These are phyloP conservation scores for Holacanthella duospinosa DNA, from an alignment of 2,888 invertebrate species.

Conservation along the genomic window DNA sequence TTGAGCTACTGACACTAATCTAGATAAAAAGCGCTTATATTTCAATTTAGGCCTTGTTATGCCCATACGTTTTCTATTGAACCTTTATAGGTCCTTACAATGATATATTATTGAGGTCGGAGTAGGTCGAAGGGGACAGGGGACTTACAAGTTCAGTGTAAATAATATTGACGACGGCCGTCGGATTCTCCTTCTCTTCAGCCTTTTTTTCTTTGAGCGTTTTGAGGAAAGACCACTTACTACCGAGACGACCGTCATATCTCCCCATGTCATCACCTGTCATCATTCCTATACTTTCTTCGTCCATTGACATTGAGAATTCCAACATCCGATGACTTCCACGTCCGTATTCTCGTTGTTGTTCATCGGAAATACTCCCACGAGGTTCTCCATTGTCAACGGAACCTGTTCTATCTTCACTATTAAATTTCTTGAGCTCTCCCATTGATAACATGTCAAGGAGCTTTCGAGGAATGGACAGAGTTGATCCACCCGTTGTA, in stretches of 20 bases:
- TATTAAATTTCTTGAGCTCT: slow-evolving; percentile 34
- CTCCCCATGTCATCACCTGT: slow-evolving; percentile 41
- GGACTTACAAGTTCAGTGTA: slow-evolving; percentile 31
- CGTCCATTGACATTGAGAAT: slow-evolving; percentile 33
- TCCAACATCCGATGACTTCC: slow-evolving; percentile 20
- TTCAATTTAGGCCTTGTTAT: too few relatives aligned
- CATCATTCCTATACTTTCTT: slow-evolving; percentile 37
- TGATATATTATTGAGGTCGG: too few relatives aligned
- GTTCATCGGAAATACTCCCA: slow-evolving; percentile 31
- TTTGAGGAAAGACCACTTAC: slow-evolving; percentile 83
- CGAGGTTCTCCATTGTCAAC: slow-evolving; percentile 42
- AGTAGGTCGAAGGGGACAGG: too few relatives aligned
- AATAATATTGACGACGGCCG: slow-evolving; percentile 31
- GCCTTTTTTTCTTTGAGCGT: slow-evolving; percentile 81
- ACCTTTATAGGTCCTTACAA: too few relatives aligned
- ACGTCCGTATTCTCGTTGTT: not conserved
- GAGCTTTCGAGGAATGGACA: slow-evolving; percentile 34
- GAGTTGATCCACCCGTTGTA: slow-evolving; percentile 22
- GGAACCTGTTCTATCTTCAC: slow-evolving; percentile 37
- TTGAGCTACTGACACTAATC: not conserved
- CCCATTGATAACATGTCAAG: slow-evolving; percentile 38
- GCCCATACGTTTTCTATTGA: too few relatives aligned
- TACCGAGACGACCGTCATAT: slow-evolving; percentile 51
- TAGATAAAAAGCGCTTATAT: too few relatives aligned
- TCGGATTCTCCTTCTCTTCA: slow-evolving; percentile 53